These are phyloP conservation scores for Oryzias javanicus DNA, from an alignment of 2,113 vertebrate species.

Conservation along the genomic window DNA sequence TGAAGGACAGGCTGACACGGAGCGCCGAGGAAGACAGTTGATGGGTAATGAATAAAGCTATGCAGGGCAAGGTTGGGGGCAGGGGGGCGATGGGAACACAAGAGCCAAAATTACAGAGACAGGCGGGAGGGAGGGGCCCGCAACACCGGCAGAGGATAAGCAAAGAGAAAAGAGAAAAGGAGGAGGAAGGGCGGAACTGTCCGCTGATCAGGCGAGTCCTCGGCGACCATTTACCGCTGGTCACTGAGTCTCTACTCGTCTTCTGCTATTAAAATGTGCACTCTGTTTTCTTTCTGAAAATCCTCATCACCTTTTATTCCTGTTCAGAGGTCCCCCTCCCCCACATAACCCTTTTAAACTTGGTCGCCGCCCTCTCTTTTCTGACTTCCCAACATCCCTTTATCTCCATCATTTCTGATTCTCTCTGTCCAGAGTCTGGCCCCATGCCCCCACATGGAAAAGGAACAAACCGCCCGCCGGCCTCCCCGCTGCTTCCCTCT, in stretches of 20 bases:
- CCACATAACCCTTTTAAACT: slow-evolving; percentile 11
- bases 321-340: neutral
- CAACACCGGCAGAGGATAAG: slow-evolving; percentile 7
- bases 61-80: slow-evolving; percentile 35
- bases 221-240: slow-evolving; percentile 81
- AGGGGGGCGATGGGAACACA: slow-evolving; percentile 28
- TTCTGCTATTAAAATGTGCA: slow-evolving; percentile 53
- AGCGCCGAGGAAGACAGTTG: slow-evolving; percentile 17
- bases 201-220: slow-evolving; percentile 36
- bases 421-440: slow-evolving; percentile 62
- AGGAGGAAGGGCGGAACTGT: slow-evolving; percentile 16
- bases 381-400: slow-evolving; percentile 17
- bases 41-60: slow-evolving; percentile 13
- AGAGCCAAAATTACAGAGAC: slow-evolving; percentile 54
- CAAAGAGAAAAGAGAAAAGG: slow-evolving; percentile 24
- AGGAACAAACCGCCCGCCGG: slow-evolving; percentile 62
- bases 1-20: slow-evolving; percentile 21
- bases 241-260: slow-evolving; percentile 32
- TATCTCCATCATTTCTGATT: slow-evolving; percentile 33
- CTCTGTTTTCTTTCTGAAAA: neutral
- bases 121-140: slow-evolving; percentile 13
- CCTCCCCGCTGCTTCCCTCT: slow-evolving; percentile 65
- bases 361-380: slow-evolving; percentile 13
- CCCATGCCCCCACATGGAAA: slow-evolving; percentile 60
- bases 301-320: neutral